Conservation (phyloP, 2,888 invertebrate genomes). For the Cerceris rybyensis region DNA sequence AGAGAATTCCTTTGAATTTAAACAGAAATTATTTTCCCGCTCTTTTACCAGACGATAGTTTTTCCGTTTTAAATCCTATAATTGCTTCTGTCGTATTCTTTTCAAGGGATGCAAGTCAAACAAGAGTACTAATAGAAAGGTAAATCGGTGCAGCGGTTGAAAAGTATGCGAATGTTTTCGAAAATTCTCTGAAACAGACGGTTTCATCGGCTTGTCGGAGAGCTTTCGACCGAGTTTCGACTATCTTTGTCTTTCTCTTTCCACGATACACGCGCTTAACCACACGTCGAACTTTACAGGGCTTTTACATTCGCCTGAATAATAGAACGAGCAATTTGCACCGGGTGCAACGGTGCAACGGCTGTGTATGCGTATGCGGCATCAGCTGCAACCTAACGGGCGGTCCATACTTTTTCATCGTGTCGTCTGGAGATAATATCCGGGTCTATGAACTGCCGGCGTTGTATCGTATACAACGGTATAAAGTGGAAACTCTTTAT, state of each 20-base stretch:
- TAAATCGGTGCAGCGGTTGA: not conserved
- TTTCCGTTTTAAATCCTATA: no score
- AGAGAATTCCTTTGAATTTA: no score
- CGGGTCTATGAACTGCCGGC: conserved; percentile 6
- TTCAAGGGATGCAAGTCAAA: not conserved
- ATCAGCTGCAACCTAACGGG: conserved; percentile 20
- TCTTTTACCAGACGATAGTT: no score
- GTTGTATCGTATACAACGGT: not conserved
- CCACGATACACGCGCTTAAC: conserved; percentile 28
- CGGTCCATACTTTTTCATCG: conserved; percentile 15
- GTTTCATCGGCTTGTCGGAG: conserved; percentile 1
- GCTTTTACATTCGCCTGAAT: conserved; percentile 61
- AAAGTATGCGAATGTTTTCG: not conserved
- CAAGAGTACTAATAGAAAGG: not conserved
- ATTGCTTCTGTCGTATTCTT: not conserved
- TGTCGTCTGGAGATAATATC: conserved; percentile 4
- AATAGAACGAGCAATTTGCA: conserved; percentile 61
- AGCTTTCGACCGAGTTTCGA: not conserved
- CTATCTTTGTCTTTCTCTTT: not conserved
- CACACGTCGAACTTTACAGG: conserved; percentile 57
- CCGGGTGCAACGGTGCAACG: conserved; percentile 1
- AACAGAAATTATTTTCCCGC: no score
- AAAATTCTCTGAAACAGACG: conserved; percentile 8
- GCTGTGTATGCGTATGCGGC: conserved; percentile 20
- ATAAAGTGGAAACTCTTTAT: conserved; percentile 10